Base-by-base conservation (phyloP, 1,140 invertebrate species). In the Habropoda laboriosa region DNA sequence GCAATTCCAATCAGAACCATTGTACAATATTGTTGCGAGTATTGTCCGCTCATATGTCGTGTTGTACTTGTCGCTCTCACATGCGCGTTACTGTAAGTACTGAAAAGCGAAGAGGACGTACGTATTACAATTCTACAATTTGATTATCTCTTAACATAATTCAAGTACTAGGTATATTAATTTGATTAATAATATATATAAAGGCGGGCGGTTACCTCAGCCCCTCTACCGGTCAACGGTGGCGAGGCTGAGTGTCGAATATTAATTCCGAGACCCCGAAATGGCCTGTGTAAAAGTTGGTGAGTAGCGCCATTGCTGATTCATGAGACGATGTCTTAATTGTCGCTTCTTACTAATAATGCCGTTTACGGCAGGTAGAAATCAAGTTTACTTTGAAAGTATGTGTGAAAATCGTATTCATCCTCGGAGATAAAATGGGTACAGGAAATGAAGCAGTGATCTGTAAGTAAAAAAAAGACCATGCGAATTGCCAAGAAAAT, bases 11-110 rank as follows among this genome's bases (percentile, higher is more conserved):
- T 91, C 91, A 89, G 89, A 92, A 88, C 88, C 88, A 90, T 91
- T 92, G 91, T 92, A 92, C 92, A 92, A 92, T 92, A 92, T 91
- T 91, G 89, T 92, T 92, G 89, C 89, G 90, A 92, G 92, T 92
- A 93, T 91, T 92, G 91, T 93, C 91, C 88, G 89, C 88, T 92
- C 89, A 88, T 92, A 92, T 91, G 91, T 92, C 89, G 89, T 88
- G 86, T 90, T 89, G 90, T 92, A 91, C 91, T 92, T 92, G 91
- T 92, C 91, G 89, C 90, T 92, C 87, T 91, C 89, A 89, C 91
- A 91, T 84, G 89, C 92, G 92, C 91, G 91, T 93, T 93, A 92
- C 90, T 92, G 92, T 93, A 92, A 93, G 92, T 93, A 93, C 92
- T 91, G 88, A 92, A 93, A 72, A 74, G 79, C 80, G 80, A 87